Evolutionary conservation across 2,888 invertebrate genomes (phyloP).

Genomic region (Sinhomidia bicolor): DNA sequence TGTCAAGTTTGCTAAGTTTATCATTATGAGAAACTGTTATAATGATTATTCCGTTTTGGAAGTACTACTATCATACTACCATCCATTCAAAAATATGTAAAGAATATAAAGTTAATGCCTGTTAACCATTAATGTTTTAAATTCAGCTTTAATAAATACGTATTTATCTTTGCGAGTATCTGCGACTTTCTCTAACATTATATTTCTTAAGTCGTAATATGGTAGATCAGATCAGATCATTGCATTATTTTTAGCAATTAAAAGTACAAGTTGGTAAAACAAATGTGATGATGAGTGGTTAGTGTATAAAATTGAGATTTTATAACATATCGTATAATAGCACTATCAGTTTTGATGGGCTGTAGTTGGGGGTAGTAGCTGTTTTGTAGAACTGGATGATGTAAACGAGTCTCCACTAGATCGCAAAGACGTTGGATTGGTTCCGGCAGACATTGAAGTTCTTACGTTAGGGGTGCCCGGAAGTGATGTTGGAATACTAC

Average conservation of each 20-base stretch:
- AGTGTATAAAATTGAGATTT: slow-evolving; percentile 60
- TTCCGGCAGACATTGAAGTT: slow-evolving; percentile 75
- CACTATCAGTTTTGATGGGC: slow-evolving; percentile 65
- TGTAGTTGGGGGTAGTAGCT: slow-evolving; percentile 84
- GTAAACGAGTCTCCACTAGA: slow-evolving; percentile 92
- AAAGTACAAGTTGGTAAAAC: slow-evolving; percentile 63
- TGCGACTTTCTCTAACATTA: slow-evolving; percentile 56
- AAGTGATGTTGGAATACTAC: slow-evolving; percentile 75
- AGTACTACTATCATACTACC: neutral
- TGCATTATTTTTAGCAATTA: slow-evolving; percentile 49
- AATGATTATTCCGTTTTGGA: too few relatives aligned
- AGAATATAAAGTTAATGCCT: neutral
- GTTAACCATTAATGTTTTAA: slow-evolving; percentile 51
- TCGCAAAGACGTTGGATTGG: slow-evolving; percentile 82
- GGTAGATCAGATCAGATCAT: slow-evolving; percentile 26
- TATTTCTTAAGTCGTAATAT: slow-evolving; percentile 46
- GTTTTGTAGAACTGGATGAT: slow-evolving; percentile 90
- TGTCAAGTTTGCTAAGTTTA: neutral
- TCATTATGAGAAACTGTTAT: neutral
- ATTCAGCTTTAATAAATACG: slow-evolving; percentile 65
- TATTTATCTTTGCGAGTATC: slow-evolving; percentile 62
- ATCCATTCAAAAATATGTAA: neutral
- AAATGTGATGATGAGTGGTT: slow-evolving; percentile 16
- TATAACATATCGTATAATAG: neutral
- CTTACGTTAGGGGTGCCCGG: slow-evolving; percentile 78